Evolutionary conservation across 2,113 vertebrate genomes (phyloP).

Genomic region (Ceyx cyanopectus): DNA sequence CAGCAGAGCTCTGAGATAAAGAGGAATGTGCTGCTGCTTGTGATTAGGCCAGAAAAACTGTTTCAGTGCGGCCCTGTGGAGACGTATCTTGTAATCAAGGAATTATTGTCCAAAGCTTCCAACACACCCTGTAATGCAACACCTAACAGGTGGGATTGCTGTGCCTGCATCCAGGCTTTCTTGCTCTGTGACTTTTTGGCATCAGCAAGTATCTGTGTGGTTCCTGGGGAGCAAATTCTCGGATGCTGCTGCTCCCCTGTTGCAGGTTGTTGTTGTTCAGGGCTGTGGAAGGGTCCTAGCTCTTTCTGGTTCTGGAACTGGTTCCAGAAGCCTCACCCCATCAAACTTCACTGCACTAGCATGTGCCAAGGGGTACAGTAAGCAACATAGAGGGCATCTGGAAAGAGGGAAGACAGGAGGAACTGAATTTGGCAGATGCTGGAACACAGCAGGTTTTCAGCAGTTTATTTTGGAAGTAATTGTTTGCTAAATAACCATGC

Average conservation of each 20-base stretch:
- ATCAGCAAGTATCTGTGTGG: not conserved
- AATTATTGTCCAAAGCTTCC: not conserved
- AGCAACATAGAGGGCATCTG: slow-evolving; percentile 16
- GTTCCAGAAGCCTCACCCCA: not conserved
- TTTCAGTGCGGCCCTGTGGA: not conserved
- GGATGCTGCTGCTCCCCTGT: not conserved
- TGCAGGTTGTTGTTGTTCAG: not conserved
- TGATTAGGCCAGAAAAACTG: not conserved
- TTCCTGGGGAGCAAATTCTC: not conserved
- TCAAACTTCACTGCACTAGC: not conserved
- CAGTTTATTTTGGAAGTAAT: slow-evolving; percentile 55
- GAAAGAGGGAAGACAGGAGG: not conserved
- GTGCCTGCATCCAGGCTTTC: not conserved
- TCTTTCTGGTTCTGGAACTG: not conserved
- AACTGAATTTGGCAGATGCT: slow-evolving; percentile 45
- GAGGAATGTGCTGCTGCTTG: not conserved
- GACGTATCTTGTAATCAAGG: not conserved
- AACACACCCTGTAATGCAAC: not conserved
- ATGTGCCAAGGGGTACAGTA: slow-evolving; percentile 1
- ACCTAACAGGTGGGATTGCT: not conserved
- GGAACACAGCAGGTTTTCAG: slow-evolving; percentile 54
- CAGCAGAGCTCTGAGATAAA: not conserved
- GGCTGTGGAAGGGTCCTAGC: not conserved
- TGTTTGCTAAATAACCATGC: slow-evolving; percentile 57
- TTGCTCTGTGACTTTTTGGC: not conserved